Evolutionary conservation across 2,113 vertebrate genomes (phyloP).

Genomic region (Syngnathoides biaculeatus): DNA sequence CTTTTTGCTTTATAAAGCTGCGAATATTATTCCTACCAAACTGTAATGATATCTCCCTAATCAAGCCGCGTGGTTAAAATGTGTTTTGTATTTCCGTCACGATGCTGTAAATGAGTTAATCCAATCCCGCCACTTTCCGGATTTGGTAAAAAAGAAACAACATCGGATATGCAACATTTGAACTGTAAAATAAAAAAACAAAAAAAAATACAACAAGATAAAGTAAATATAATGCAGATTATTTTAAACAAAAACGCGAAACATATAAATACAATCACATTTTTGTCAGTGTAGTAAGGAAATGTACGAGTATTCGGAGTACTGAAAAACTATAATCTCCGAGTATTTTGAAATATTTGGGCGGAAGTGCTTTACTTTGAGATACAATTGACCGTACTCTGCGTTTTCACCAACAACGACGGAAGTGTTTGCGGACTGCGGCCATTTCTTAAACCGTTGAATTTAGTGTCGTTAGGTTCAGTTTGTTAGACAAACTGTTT

Average conservation of each 20-base stretch:
- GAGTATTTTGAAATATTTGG: not conserved
- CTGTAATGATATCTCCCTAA: not conserved
- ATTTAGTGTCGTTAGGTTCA: not conserved
- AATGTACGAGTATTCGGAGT: not conserved
- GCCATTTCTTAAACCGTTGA: slow-evolving; percentile 32
- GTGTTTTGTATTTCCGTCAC: slow-evolving; percentile 30
- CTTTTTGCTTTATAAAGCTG: not conserved
- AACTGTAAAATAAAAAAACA: slow-evolving; percentile 31
- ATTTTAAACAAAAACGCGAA: not conserved
- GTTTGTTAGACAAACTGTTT: not conserved
- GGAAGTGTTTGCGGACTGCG: slow-evolving; percentile 3
- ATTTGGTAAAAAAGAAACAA: not conserved
- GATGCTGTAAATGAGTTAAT: not conserved
- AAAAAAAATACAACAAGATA: not conserved
- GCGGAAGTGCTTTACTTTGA: not conserved
- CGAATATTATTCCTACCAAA: not conserved
- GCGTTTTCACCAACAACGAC: not conserved
- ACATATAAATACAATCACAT: not conserved
- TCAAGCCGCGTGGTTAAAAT: slow-evolving; percentile 10
- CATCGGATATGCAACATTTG: not conserved
- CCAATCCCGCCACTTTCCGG: not conserved
- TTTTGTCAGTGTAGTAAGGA: too few species aligned
- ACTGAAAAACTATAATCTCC: too few species aligned
- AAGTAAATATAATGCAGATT: not conserved
- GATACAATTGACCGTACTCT: not conserved